phyloP scores from a whole-genome alignment of 2,113 vertebrate species.

The Montifringilla adamsi region DNA sequence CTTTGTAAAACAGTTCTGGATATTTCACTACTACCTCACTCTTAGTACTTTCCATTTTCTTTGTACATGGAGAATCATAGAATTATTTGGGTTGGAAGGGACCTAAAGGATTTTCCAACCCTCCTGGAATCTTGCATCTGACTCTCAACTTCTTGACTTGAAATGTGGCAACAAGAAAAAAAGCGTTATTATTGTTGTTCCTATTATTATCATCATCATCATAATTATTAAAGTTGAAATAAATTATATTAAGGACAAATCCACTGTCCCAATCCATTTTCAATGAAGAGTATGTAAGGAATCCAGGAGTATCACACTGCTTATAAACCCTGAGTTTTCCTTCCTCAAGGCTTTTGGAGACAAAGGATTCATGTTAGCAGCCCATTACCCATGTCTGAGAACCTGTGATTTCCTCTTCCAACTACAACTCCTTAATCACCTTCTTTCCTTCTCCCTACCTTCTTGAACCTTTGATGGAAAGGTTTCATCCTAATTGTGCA shows the following conservation, averaged over 20 bases:
- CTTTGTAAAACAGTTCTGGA: neutral
- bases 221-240: neutral
- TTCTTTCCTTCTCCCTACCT: neutral
- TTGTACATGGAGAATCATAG: neutral
- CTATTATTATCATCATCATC: neutral
- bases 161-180: neutral
- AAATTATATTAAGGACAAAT: neutral
- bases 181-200: neutral
- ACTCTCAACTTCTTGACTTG: neutral
- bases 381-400: neutral
- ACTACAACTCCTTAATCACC: neutral
- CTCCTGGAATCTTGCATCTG: neutral
- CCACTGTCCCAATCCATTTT: neutral
- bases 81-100: neutral
- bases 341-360: neutral
- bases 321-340: neutral
- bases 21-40: neutral
- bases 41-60: neutral
- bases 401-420: neutral
- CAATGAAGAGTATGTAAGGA: neutral
- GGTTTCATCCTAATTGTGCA: neutral
- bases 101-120: neutral
- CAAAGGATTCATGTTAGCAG: neutral
- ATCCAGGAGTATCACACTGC: neutral
- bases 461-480: neutral